Conservation (phyloP, 2,888 invertebrate species). For the Hipparchia semele region DNA sequence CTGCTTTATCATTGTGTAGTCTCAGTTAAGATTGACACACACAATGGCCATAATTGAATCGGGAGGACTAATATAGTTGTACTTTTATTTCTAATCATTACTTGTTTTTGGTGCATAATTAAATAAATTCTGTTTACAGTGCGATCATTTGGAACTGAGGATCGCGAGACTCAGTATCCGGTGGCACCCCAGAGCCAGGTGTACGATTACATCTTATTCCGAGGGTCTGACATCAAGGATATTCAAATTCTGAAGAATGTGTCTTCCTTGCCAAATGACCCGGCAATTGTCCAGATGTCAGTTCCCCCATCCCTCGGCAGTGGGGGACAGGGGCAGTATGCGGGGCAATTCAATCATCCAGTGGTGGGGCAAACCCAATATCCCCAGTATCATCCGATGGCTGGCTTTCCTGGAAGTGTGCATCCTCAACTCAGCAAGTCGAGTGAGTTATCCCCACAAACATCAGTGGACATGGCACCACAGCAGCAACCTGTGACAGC, state of each 20-base stretch:
- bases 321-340: conserved; percentile 84
- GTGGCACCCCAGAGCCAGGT: conserved; percentile 98
- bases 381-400: conserved; percentile 78
- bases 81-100: not conserved
- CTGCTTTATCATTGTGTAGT: no score
- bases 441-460: conserved; percentile 81
- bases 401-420: conserved; percentile 76
- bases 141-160: conserved; percentile 99
- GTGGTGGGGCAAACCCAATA: conserved; percentile 85
- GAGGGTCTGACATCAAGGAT: conserved; percentile 99
- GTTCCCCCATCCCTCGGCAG: conserved; percentile 87
- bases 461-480: conserved; percentile 68
- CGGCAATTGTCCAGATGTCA: conserved; percentile 97
- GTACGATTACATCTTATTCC: conserved; percentile 99
- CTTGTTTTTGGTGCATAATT: not conserved
- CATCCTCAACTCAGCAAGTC: conserved; percentile 77
- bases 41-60: no score
- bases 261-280: conserved; percentile 95
- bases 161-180: conserved; percentile 96
- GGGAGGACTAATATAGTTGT: no score
- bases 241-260: conserved; percentile 97
- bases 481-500: conserved; percentile 64
- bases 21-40: no score
- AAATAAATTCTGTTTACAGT: conserved; percentile 84
- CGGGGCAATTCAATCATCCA: conserved; percentile 87